phyloP scores from a whole-genome alignment of 2,113 vertebrate species.

The Myocastor coypus region DNA sequence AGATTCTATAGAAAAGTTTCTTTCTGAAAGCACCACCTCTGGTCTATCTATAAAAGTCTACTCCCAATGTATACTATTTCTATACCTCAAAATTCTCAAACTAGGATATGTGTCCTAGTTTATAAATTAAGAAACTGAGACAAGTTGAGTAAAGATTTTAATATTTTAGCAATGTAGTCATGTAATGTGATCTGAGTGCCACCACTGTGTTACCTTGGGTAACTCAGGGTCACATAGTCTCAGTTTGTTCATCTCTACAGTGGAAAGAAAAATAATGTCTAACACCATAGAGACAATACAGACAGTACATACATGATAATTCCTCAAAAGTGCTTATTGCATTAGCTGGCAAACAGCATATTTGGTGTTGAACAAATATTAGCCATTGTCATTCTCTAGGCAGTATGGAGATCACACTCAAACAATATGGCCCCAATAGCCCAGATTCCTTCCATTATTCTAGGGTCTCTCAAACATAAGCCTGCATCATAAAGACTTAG shows the following conservation, averaged over 20 bases:
- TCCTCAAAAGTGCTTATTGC: neutral
- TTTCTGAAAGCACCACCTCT: conserved; percentile 55
- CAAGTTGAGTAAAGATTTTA: conserved; percentile 23
- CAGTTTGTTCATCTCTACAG: conserved; percentile 43
- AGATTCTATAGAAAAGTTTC: neutral
- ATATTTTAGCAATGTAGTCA: neutral
- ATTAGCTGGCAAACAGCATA: neutral
- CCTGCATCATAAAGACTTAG: neutral
- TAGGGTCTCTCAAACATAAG: conserved; percentile 35
- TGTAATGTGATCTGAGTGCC: neutral
- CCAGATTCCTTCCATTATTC: conserved; percentile 10
- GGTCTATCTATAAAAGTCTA: neutral
- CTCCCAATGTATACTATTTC: neutral
- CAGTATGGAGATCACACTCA: conserved; percentile 8
- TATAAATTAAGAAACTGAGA: conserved; percentile 47
- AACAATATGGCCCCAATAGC: neutral
- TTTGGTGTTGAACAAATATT: conserved; percentile 36
- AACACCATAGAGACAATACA: neutral
- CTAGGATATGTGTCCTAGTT: conserved; percentile 2
- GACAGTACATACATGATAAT: neutral
- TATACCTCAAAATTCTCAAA: conserved; percentile 43
- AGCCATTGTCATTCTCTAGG: conserved; percentile 25
- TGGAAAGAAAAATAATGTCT: conserved; percentile 24
- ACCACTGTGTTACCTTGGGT: neutral
- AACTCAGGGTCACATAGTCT: neutral